Conservation (phyloP, 2,888 invertebrate genomes). For the Enchytraeus crypticus region DNA sequence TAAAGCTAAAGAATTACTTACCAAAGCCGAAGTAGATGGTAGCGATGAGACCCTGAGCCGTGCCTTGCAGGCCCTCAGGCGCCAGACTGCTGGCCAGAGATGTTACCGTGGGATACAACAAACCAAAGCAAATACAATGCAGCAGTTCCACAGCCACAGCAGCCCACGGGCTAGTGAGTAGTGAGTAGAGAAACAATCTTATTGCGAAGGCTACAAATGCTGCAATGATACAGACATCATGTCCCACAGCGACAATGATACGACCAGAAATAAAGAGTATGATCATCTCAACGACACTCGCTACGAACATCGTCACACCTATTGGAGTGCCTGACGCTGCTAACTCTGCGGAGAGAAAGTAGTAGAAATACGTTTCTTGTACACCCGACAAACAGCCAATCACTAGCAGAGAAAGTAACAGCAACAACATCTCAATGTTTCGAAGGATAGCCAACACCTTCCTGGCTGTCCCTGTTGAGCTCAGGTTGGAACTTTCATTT, state of each 20-base stretch:
- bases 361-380: conserved; percentile 77
- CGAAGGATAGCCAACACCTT: conserved; percentile 67
- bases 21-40: conserved; percentile 82
- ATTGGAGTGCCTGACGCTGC: conserved; percentile 31
- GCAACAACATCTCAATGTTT: conserved; percentile 69
- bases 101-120: conserved; percentile 84
- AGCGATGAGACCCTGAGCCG: conserved; percentile 74
- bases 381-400: conserved; percentile 81
- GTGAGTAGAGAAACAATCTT: conserved; percentile 72
- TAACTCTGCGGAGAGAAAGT: conserved; percentile 44
- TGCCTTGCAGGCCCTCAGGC: conserved; percentile 72
- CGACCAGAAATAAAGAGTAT: conserved; percentile 68
- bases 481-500: background rate
- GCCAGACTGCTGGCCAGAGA: conserved; percentile 76
- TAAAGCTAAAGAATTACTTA: no score
- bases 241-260: conserved; percentile 66
- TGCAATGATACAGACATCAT: conserved; percentile 71
- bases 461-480: conserved; percentile 62
- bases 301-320: conserved; percentile 36
- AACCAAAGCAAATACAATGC: conserved; percentile 78
- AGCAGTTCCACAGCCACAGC: conserved; percentile 73
- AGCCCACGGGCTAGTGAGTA: conserved; percentile 71
- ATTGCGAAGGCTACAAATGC: conserved; percentile 71
- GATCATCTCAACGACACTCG: conserved; percentile 34
- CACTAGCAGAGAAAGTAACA: conserved; percentile 70